These are phyloP conservation scores for Enteromius viviparus DNA, from an alignment of 2,797 vertebrate genomes.

Conservation along the genomic window DNA sequence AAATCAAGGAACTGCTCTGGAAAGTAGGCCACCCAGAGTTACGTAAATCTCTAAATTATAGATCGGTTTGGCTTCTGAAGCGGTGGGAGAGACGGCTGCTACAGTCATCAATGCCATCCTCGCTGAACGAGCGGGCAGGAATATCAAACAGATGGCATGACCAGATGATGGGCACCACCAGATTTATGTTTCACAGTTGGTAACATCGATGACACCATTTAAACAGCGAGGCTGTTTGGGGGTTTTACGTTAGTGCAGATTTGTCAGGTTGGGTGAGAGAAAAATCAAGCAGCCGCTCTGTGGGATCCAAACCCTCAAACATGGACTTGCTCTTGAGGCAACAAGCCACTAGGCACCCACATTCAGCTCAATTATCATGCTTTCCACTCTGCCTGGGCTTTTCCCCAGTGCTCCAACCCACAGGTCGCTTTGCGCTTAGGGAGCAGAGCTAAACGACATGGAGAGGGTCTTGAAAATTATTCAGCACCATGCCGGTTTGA, in stretches of 20 bases:
- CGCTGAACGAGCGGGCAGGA: conserved; percentile 18
- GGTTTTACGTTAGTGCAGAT: conserved; percentile 27
- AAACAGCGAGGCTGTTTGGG: conserved; percentile 59
- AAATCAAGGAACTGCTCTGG: conserved; percentile 62
- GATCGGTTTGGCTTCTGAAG: conserved; percentile 65
- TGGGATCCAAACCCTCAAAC: conserved; percentile 5
- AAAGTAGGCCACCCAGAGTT: conserved; percentile 74
- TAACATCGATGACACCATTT: conserved; percentile 75
- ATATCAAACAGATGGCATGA: conserved; percentile 77
- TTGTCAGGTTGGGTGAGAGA: conserved; percentile 18
- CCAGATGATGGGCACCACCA: conserved; percentile 78
- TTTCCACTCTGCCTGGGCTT: background rate
- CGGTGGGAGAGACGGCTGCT: conserved; percentile 57
- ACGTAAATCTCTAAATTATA: conserved; percentile 76
- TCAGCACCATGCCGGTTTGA: conserved; percentile 11
- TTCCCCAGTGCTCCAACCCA: background rate
- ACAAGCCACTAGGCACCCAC: background rate
- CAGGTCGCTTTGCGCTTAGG: conserved; percentile 11
- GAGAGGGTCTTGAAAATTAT: background rate
- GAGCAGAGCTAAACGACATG: conserved; percentile 9
- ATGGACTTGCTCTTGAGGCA: background rate
- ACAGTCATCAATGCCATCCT: conserved; percentile 38
- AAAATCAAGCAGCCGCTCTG: background rate
- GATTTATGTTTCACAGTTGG: conserved; percentile 74
- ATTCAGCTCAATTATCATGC: conserved; percentile 17